Percentiles rank a stretch among this genome's conserved stretches.
Evolutionary conservation across 2,888 invertebrate species (phyloP).

Genomic region (Acleris laterana): DNA sequence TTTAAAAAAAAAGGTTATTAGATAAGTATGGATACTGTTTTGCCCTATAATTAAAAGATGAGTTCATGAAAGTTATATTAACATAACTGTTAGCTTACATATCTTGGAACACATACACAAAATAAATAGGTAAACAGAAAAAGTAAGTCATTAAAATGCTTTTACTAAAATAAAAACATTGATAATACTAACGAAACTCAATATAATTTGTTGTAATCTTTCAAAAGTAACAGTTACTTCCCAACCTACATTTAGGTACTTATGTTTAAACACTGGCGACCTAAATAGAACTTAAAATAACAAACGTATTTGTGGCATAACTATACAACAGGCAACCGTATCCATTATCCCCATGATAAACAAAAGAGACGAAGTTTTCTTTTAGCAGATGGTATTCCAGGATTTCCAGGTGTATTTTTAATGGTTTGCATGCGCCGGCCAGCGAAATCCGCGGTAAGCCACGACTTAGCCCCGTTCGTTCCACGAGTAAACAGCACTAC

Average conservation of each 20-base stretch:
- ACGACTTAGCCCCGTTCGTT: slow-evolving; percentile 58
- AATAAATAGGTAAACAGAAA: no score
- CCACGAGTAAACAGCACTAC: slow-evolving; percentile 13
- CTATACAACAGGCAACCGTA: slow-evolving; percentile 18
- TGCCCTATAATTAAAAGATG: no score
- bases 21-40: no score
- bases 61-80: no score
- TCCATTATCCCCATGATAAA: slow-evolving; percentile 25
- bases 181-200: no score
- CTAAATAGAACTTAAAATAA: neutral
- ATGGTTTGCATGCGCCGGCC: slow-evolving; percentile 54
- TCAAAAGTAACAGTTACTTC: no score
- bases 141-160: no score
- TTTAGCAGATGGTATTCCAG: slow-evolving; percentile 25
- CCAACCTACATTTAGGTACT: neutral
- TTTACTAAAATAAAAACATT: no score
- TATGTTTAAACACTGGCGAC: neutral
- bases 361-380: slow-evolving; percentile 15
- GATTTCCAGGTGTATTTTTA: slow-evolving; percentile 44
- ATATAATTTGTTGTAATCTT: no score
- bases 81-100: no score
- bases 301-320: slow-evolving; percentile 8
- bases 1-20: no score
- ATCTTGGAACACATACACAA: no score
- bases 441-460: slow-evolving; percentile 70